Base-by-base conservation (phyloP, 2,113 vertebrate species). In the Dryoscopus gambensis region DNA sequence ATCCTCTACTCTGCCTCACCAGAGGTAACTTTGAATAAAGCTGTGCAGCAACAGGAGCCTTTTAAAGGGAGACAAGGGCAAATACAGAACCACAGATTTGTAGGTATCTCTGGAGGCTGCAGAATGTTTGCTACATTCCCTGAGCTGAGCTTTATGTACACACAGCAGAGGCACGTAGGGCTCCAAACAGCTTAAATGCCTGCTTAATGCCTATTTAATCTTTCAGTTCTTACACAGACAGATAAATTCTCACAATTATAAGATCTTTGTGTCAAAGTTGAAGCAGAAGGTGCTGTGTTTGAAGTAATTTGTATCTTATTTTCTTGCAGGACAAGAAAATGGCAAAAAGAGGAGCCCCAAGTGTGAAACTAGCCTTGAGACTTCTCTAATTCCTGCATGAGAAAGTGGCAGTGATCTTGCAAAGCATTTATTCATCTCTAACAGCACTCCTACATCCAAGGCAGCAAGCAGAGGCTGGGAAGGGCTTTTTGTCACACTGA, bases 381-480 rank as follows among this genome's bases (percentile, higher is more conserved):
- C n/a, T 53, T 49, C 80, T 90, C 39, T 21, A 47, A 62, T 25
- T 84, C 52, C 65, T 75, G 33, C 53, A 20, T 6, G 28, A 91
- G 18, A 27, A 78, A 63, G 52, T 31, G 37, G 47, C 31, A 76
- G 15, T 18, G 35, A 76, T 25, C 47, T 56, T 56, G 59, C 31
- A 78, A 62, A 78, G 47, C 44, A 39, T 70, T 44, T 89, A 30
- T 33, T 62, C 15, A 23, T n/a, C 50, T 87, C 35, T 67, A 35
- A 28, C 31, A 46, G 63, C 0, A 0, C 30, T 84, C 56, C 50
- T 44, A 37, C 14, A 37, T 9, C 30, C 2, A 1, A 27, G n/a
- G 67, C 53, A 94, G 84, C 76, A 56, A 46, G 20, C 37, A 88
- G 44, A 68, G 40, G 27, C 46, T 39, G 7, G 49, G 23, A 90